Percentiles rank a stretch among this genome's conserved stretches.
Evolutionary conservation across 1,140 invertebrate species (phyloP).

Genomic region (Listronotus bonariensis): DNA sequence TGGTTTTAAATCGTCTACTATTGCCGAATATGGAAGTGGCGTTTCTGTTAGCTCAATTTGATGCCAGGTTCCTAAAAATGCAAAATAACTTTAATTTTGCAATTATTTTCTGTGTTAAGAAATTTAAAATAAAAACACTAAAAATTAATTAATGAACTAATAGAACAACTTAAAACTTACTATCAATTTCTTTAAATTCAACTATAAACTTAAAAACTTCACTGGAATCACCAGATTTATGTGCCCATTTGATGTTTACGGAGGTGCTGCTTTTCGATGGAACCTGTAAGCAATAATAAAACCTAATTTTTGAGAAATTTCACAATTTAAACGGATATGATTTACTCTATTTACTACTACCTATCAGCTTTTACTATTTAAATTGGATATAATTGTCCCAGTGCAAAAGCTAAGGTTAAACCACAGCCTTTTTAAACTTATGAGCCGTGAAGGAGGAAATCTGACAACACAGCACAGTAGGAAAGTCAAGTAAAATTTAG

Average conservation of each 20-base stretch:
- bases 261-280: slow-evolving; percentile 63
- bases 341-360: no score
- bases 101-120: not conserved
- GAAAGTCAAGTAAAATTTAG: no score
- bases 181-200: slow-evolving; percentile 69
- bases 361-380: no score
- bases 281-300: slow-evolving; percentile 8
- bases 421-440: no score
- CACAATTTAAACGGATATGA: no score
- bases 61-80: slow-evolving; percentile 63
- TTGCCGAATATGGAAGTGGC: slow-evolving; percentile 63
- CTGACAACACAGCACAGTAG: no score
- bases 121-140: not conserved
- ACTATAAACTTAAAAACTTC: slow-evolving; percentile 76
- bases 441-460: no score
- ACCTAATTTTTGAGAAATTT: no score
- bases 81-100: no score
- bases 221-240: slow-evolving; percentile 67
- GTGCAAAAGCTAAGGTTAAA: no score
- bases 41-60: slow-evolving; percentile 68
- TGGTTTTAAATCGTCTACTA: slow-evolving; percentile 75
- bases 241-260: slow-evolving; percentile 77
- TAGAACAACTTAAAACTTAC: slow-evolving; percentile 53
- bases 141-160: not conserved
- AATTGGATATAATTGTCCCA: no score